A percentile compares a stretch with the other conserved stretches of the same genome.
These are phyloP conservation scores for Thereva unica DNA, from an alignment of 2,888 invertebrate genomes.

Conservation along the genomic window DNA sequence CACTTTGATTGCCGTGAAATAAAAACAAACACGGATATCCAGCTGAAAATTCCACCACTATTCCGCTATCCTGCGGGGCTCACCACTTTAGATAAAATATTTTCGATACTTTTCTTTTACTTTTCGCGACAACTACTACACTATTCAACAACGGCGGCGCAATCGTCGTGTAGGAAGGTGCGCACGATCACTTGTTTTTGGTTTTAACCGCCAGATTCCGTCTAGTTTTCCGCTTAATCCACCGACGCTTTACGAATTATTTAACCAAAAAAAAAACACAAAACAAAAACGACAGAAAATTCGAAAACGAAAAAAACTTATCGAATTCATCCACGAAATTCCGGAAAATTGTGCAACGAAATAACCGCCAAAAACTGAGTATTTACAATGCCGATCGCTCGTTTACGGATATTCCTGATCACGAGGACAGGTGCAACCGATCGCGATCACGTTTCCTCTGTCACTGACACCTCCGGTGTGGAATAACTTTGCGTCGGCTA, in stretches of 20 bases:
- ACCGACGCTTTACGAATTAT: too few species aligned
- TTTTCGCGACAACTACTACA: constrained; percentile 28
- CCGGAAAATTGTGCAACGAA: background rate
- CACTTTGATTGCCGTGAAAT: constrained; percentile 6
- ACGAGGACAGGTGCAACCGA: constrained; percentile 54
- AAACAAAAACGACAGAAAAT: constrained; percentile 28
- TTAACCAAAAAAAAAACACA: constrained; percentile 10
- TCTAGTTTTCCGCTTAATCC: too few species aligned
- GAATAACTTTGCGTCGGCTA: constrained; percentile 17
- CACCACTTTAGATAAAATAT: constrained; percentile 15
- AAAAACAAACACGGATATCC: background rate
- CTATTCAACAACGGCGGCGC: constrained; percentile 26
- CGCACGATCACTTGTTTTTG: constrained; percentile 22
- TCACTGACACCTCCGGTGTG: constrained; percentile 49
- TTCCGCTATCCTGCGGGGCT: constrained; percentile 7
- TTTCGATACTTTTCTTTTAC: constrained; percentile 28
- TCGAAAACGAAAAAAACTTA: constrained; percentile 11
- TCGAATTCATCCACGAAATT: background rate
- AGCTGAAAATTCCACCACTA: background rate
- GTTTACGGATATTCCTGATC: constrained; percentile 32
- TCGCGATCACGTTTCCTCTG: constrained; percentile 56
- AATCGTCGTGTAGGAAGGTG: constrained; percentile 29
- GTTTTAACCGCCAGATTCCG: too few species aligned
- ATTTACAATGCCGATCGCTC: constrained; percentile 12
- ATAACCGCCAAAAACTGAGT: constrained; percentile 29